Evolutionary conservation across 2,888 invertebrate species (phyloP).

Genomic region (Steinernema hermaphroditum): DNA sequence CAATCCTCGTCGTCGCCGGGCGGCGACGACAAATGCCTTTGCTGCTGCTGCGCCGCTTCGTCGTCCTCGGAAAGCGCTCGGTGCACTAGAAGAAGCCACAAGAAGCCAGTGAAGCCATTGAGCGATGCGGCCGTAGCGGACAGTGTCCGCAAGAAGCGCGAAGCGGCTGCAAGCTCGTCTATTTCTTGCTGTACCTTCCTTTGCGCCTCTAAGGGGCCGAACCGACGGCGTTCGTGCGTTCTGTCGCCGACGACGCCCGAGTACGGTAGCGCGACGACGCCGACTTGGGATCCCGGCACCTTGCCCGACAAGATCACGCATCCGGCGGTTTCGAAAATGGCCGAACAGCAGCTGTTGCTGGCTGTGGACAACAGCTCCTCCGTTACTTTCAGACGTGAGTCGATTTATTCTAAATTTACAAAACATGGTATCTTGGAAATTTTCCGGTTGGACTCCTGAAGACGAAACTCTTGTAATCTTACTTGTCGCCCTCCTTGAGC

Average conservation of each 20-base stretch:
- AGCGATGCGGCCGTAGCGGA: background rate
- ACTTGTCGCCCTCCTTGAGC: no score
- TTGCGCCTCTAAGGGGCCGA: background rate
- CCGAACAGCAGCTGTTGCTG: background rate
- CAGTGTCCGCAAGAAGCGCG: background rate
- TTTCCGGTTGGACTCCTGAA: no score
- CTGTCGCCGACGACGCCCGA: background rate
- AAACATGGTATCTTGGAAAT: no score
- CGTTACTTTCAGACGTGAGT: background rate
- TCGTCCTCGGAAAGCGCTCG: background rate
- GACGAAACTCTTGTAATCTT: no score
- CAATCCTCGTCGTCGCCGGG: background rate
- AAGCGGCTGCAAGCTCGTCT: background rate
- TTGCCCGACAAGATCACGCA: no score
- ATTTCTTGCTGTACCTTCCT: background rate
- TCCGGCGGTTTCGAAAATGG: background rate
- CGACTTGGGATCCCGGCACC: no score
- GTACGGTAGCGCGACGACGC: background rate
- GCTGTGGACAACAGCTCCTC: background rate
- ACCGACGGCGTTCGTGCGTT: no score
- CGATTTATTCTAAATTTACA: no score
- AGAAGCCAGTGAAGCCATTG: background rate
- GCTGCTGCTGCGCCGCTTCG: conserved; percentile 7
- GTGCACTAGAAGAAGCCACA: conserved; percentile 5
- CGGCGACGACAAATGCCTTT: conserved; percentile 8